These are phyloP conservation scores for Copidosoma floridanum DNA, from an alignment of 1,140 invertebrate species.

Conservation along the genomic window DNA sequence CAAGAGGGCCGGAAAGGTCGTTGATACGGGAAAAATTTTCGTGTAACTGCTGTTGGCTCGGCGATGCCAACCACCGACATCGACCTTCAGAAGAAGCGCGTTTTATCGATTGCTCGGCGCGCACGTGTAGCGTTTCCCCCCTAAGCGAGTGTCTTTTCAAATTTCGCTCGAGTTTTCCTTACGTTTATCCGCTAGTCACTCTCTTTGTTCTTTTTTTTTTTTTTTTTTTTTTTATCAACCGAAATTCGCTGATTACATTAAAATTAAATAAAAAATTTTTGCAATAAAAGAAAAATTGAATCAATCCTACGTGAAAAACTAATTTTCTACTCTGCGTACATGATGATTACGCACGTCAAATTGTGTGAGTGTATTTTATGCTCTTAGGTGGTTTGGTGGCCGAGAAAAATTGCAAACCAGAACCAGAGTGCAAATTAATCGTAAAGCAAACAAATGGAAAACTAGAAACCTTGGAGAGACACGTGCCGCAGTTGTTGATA, in stretches of 20 bases:
- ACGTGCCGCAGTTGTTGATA: conserved; percentile 77
- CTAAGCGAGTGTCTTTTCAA: too few species aligned
- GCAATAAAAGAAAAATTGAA: too few species aligned
- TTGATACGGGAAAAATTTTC: conserved; percentile 42
- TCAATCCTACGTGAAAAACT: too few species aligned
- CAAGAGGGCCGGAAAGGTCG: conserved; percentile 47
- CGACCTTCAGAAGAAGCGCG: conserved; percentile 34
- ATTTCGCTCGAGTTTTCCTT: too few species aligned
- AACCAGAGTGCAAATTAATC: conserved; percentile 49
- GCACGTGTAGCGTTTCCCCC: conserved; percentile 43
- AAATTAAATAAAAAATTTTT: too few species aligned
- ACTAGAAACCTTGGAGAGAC: conserved; percentile 67
- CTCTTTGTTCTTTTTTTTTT: conserved; percentile 2
- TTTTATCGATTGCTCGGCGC: conserved; percentile 46
- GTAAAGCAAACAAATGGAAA: conserved; percentile 62
- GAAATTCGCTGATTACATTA: too few species aligned
- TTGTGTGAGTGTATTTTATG: too few species aligned
- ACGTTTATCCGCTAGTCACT: conserved; percentile 28
- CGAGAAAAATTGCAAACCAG: too few species aligned
- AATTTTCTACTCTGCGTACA: too few species aligned
- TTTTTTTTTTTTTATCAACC: not conserved
- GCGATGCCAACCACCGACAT: conserved; percentile 43
- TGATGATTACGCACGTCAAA: too few species aligned
- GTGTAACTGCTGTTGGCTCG: conserved; percentile 12
- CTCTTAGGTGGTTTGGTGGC: too few species aligned